Conservation (phyloP, 35 echinoderm and acorn worm species). For the Ophiothrix spiculata region DNA sequence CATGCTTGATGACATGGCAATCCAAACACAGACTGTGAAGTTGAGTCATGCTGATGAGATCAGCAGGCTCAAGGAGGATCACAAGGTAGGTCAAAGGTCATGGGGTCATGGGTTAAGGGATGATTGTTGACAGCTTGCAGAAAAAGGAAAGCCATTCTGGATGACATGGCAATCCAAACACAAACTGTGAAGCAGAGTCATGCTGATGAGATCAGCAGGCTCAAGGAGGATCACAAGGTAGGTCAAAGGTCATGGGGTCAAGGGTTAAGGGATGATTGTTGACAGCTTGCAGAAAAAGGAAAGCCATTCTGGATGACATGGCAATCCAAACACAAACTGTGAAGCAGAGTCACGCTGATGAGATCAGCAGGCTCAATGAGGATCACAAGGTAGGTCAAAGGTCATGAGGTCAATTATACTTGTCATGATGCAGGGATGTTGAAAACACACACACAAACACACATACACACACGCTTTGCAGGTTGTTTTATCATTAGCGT, state of each 20-base stretch:
- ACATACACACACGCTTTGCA: no score
- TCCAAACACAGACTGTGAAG: slow-evolving; percentile 91
- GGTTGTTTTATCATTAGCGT: no score
- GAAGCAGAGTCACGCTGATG: slow-evolving; percentile 79
- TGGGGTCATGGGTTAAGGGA: no score
- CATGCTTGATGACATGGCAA: slow-evolving; percentile 98
- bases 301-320: slow-evolving; percentile 95
- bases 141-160: slow-evolving; percentile 84
- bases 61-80: slow-evolving; percentile 34
- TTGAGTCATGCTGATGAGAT: slow-evolving; percentile 82
- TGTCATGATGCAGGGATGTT: no score
- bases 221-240: no score
- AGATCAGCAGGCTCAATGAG: slow-evolving; percentile 47
- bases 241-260: no score
- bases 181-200: no score
- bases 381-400: slow-evolving; percentile 57
- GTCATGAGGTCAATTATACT: no score
- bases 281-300: slow-evolving; percentile 92
- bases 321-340: slow-evolving; percentile 96
- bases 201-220: no score
- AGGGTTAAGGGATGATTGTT: not conserved
- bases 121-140: slow-evolving; percentile 67
- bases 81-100: slow-evolving; percentile 49
- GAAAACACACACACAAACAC: no score
- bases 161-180: no score